Evolutionary conservation across 2,113 vertebrate species (phyloP), one percentile per base, ranked within the genome.

Genomic region (Osmerus mordax): DNA sequence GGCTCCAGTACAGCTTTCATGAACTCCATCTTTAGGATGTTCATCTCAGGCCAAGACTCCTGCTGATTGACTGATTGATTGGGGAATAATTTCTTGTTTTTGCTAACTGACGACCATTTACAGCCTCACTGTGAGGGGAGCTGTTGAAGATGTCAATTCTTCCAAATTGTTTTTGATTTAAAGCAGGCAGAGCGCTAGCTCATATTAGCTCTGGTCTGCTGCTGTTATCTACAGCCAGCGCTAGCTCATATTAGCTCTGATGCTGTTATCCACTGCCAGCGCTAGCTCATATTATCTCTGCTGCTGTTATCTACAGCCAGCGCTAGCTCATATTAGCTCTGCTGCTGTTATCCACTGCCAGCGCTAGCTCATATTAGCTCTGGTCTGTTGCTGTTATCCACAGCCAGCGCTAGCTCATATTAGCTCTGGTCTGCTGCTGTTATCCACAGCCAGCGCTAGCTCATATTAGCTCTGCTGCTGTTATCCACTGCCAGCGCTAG

Each of bases 51-150:
- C 41, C 41, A 47, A 9, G 41, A 47, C 19, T 19, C 13, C 58
- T 60, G 58, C 58, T 60, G 21, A 60, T 60, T 60, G 21, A 13
- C 58, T 60, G 58, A 60, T 60, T 60, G 58, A 60, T 60, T 23
- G 3, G 1, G 23, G 58, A 23, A 60, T 60, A 23, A n/a, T 64
- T 29, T 3, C 15, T 41, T 36, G 16, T 64, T 29, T 64, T 64
- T 36, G 14, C 29, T 29, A 15, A 36, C 29, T 64, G 62, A 64
- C 62, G 28, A 64, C 15, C 29, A 3, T 64, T 15, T 56, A n/a
- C 32, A 3, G 32, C 25, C 3, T 23, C 13, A 2, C 21, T 25
- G 60, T 62, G 60, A 62, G 60, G 25, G 25, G 60, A 62, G 8
- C 29, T 64, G 62, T 64, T 36, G 28, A 64, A 64, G 29, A 29